Evolutionary conservation across 2,113 vertebrate species (phyloP).

Genomic region (Nothobranchius kuhntae): DNA sequence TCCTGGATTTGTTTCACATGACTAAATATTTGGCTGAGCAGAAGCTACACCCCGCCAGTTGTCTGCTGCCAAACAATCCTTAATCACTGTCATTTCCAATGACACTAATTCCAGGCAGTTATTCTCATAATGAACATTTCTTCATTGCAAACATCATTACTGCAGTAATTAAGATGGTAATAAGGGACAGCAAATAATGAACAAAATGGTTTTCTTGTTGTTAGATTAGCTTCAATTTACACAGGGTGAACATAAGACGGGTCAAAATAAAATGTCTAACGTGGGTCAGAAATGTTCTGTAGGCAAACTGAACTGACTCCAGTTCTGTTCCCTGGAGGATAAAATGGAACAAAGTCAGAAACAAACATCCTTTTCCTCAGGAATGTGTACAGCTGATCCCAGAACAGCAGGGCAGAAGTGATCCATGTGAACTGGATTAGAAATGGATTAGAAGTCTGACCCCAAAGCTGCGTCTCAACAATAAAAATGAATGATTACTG

Average conservation of each 20-base stretch:
- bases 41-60: constrained; percentile 4
- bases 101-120: constrained; percentile 40
- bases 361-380: background rate
- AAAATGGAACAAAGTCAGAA: constrained; percentile 2
- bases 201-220: constrained; percentile 36
- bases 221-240: constrained; percentile 43
- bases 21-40: background rate
- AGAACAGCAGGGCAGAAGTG: background rate
- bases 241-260: constrained; percentile 43
- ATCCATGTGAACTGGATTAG: background rate
- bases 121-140: constrained; percentile 49
- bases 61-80: constrained; percentile 16
- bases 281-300: background rate
- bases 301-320: constrained; percentile 29
- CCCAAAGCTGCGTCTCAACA: too few relatives aligned
- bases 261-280: constrained; percentile 62
- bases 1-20: background rate
- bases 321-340: background rate
- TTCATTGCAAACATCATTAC: constrained; percentile 53
- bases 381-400: background rate
- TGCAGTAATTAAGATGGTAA: constrained; percentile 52
- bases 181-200: constrained; percentile 20
- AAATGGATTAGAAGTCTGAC: too few relatives aligned
- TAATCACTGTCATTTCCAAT: constrained; percentile 42
- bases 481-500: too few relatives aligned